phyloP scores from a whole-genome alignment of 2,797 vertebrate genomes.

The Vireo griseus region DNA sequence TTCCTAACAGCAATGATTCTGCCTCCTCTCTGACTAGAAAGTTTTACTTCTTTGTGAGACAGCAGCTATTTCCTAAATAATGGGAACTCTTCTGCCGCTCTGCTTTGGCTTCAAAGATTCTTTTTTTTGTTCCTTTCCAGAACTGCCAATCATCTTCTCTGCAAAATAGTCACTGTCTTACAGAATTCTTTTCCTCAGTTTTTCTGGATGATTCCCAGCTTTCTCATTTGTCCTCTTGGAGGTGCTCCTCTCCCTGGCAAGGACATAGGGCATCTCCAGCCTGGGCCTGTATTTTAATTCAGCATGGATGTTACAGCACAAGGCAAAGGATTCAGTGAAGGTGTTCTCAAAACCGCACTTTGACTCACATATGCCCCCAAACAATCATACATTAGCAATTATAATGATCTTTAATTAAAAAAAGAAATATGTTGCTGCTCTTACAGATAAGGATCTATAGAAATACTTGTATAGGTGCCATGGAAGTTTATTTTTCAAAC shows the following conservation, averaged over 20 bases:
- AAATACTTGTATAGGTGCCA: constrained; percentile 62
- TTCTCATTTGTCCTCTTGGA: constrained; percentile 9
- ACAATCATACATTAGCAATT: constrained; percentile 59
- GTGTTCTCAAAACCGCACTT: constrained; percentile 41
- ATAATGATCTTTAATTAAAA: constrained; percentile 68
- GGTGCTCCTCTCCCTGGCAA: constrained; percentile 18
- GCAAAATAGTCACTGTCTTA: not conserved
- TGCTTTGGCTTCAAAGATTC: not conserved
- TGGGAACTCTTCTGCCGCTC: not conserved
- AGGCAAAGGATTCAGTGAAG: not conserved
- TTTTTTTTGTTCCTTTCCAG: not conserved
- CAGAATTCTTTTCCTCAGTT: not conserved
- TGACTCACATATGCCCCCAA: constrained; percentile 59
- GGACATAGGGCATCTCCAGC: not conserved
- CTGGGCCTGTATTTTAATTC: not conserved
- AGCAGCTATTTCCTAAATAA: not conserved
- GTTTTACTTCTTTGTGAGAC: not conserved
- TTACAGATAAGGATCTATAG: constrained; percentile 57
- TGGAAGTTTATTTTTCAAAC: constrained; percentile 45
- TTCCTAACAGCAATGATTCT: not conserved
- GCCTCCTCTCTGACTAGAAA: not conserved
- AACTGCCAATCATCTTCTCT: not conserved
- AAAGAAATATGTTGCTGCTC: constrained; percentile 50
- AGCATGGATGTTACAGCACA: not conserved
- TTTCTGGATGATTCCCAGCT: not conserved